Conservation (phyloP, 2,797 vertebrate genomes). For the Xenops minutus region DNA sequence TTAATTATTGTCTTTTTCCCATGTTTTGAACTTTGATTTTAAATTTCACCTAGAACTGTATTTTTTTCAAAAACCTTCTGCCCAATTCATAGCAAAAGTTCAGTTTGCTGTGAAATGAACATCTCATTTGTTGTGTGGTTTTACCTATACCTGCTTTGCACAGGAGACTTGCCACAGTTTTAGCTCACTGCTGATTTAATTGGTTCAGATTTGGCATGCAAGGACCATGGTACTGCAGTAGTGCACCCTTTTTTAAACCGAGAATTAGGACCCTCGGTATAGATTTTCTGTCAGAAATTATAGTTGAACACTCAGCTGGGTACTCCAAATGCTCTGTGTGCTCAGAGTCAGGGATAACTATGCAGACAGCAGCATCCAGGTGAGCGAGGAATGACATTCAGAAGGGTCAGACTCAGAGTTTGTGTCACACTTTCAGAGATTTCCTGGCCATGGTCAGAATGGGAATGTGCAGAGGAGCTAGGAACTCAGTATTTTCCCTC, state of each 20-base stretch:
- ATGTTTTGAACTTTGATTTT: background rate
- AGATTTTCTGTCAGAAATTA: background rate
- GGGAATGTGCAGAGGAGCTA: background rate
- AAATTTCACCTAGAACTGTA: background rate
- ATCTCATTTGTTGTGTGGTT: accelerated
- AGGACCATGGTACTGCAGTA: background rate
- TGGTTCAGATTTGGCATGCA: background rate
- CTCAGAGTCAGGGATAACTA: background rate
- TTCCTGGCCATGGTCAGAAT: background rate
- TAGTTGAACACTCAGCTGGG: accelerated
- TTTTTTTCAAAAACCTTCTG: background rate
- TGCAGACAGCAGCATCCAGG: background rate
- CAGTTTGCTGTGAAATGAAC: background rate
- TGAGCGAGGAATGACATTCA: background rate
- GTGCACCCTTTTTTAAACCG: background rate
- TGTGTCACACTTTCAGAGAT: background rate
- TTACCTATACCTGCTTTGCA: background rate
- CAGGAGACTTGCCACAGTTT: background rate
- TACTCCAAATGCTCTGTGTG: background rate
- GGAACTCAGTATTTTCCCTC: background rate
- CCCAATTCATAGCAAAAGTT: background rate
- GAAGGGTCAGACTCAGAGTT: background rate
- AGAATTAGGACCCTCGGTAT: background rate
- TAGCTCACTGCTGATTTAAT: background rate
- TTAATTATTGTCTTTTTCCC: background rate